Evolutionary conservation across 1,140 invertebrate genomes (phyloP).

Genomic region (Bicyclus anynana): DNA sequence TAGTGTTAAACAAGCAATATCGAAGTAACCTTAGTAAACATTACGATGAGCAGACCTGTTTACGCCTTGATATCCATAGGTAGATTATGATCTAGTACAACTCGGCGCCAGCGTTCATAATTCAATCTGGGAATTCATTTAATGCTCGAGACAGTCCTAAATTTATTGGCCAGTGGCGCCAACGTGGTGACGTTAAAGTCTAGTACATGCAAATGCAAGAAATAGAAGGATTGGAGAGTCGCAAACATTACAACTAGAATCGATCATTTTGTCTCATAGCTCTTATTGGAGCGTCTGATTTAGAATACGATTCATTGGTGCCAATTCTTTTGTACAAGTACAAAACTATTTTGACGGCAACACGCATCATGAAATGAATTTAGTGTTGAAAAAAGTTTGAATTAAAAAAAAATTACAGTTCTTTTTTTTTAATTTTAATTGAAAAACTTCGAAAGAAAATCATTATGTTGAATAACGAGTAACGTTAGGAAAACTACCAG

Average conservation of each 20-base stretch:
- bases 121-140: conserved; percentile 68
- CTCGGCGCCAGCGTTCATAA: conserved; percentile 58
- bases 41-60: conserved; percentile 53
- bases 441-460: too few relatives aligned
- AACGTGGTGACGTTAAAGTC: conserved; percentile 52
- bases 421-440: too few relatives aligned
- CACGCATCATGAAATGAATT: neutral
- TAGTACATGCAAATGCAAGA: conserved; percentile 26
- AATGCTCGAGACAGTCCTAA: conserved; percentile 66
- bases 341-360: neutral
- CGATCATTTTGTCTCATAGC: conserved; percentile 7
- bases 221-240: conserved; percentile 16
- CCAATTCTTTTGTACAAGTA: neutral
- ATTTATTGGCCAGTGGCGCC: conserved; percentile 71
- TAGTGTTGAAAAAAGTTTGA: neutral
- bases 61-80: conserved; percentile 45
- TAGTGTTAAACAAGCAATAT: conserved; percentile 39
- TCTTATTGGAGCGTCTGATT: neutral
- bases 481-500: too few relatives aligned
- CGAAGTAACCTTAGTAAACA: conserved; percentile 39
- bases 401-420: too few relatives aligned
- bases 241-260: conserved; percentile 18
- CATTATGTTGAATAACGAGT: too few relatives aligned
- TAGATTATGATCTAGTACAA: conserved; percentile 62
- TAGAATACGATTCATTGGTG: conserved; percentile 4